Evolutionary conservation across 23 tunicate species (phyloP), one percentile per base, ranked within the genome.

Genomic region (Diplosoma virens): DNA sequence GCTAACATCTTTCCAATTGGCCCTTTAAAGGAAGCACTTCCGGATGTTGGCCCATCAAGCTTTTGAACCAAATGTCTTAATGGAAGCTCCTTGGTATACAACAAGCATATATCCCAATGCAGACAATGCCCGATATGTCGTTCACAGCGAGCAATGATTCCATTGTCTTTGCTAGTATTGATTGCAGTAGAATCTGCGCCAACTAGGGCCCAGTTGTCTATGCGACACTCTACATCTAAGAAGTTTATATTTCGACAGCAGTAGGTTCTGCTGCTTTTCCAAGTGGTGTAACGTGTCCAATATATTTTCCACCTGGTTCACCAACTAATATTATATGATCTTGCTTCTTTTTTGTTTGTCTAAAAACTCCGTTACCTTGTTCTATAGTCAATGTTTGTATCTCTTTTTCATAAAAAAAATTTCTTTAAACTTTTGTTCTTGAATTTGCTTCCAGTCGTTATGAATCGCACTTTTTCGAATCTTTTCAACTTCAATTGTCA

Each of bases 31-130:
- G 69, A 63, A 63, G 34, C 69, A 63, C 34, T 63, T 63, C 69
- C 34, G 4, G 69, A 63, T 26, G 34, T 63, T 25, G 69, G 36
- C 7, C 69, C 69, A 25, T 63, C 69, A 63, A 63, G 69, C 69
- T 63, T 63, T 63, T 63, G 69, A 30, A 25, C 18, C 29, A 63
- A 23, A 63, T 63, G 69, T 11, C 34, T 33, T 3, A 63, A 23
- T 63, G 69, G 69, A 17, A 63, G 69, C 69, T 63, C 34, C 27
- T 63, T 63, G 69, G 69, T 63, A 23, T 63, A 35, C 69, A 63
- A 23, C 69, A 63, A 28, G 69, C 69, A 28, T 56, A 24, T 63
- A 23, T 63, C 36, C 36, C 34, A 63, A 28, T 63, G 69, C 14
- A 63, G 21, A 23, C 69, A 35, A 30, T 63, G 69, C 14, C 69